These are phyloP conservation scores for Conchocele bisecta DNA, from an alignment of 2,888 invertebrate genomes.

Conservation along the genomic window DNA sequence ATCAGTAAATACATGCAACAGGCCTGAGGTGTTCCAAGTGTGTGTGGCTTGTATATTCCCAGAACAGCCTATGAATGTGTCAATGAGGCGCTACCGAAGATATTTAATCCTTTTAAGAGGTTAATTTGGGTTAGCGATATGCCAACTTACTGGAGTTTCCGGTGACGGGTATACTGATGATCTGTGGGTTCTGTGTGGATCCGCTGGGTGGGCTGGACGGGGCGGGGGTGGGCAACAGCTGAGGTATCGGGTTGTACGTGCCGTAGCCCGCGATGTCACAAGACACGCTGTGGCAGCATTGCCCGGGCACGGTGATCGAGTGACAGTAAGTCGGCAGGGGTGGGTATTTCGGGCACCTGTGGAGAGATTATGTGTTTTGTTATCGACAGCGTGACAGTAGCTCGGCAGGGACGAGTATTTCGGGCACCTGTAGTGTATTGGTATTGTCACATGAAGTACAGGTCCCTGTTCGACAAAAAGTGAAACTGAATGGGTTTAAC, in stretches of 20 bases:
- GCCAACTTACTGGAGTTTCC: constrained; percentile 27
- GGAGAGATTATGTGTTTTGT: too few relatives aligned
- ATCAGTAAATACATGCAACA: too few relatives aligned
- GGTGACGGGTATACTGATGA: constrained; percentile 39
- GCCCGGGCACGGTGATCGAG: constrained; percentile 62
- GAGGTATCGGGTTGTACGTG: constrained; percentile 67
- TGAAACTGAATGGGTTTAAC: too few relatives aligned
- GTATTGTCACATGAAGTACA: too few relatives aligned
- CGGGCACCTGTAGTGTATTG: constrained; percentile 68
- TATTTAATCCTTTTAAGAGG: too few relatives aligned
- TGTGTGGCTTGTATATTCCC: too few relatives aligned
- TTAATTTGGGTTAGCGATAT: too few relatives aligned
- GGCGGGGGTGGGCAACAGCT: constrained; percentile 61
- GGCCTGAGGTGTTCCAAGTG: too few relatives aligned
- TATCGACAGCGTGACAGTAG: too few relatives aligned
- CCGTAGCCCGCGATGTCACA: constrained; percentile 70
- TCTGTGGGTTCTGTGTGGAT: constrained; percentile 49
- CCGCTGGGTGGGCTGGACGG: constrained; percentile 46
- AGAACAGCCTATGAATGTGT: too few relatives aligned
- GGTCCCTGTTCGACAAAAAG: too few relatives aligned
- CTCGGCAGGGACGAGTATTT: constrained; percentile 62
- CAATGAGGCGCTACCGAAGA: too few relatives aligned
- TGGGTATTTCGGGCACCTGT: constrained; percentile 70
- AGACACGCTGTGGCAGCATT: constrained; percentile 65
- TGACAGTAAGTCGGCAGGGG: constrained; percentile 66